These are phyloP conservation scores for Drosophila quasianomalipes DNA, from an alignment of 2,888 invertebrate genomes.

Conservation along the genomic window DNA sequence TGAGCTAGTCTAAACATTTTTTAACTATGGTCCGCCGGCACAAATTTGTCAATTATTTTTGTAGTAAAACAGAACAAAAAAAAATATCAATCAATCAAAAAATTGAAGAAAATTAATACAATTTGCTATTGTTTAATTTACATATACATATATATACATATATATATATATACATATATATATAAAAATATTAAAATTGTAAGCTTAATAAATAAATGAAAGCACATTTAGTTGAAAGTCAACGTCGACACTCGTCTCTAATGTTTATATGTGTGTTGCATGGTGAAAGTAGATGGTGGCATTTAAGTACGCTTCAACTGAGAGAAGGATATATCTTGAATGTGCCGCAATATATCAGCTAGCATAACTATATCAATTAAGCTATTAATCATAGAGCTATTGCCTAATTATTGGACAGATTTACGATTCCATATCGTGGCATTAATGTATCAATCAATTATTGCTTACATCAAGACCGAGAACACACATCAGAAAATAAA, in stretches of 20 bases:
- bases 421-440: neutral
- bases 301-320: conserved; percentile 2
- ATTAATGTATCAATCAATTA: neutral
- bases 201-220: conserved; percentile 23
- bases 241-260: conserved; percentile 16
- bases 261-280: conserved; percentile 13
- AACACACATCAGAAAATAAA: neutral
- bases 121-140: conserved; percentile 58
- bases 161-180: conserved; percentile 1
- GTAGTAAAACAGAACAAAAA: conserved; percentile 4
- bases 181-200: conserved; percentile 15
- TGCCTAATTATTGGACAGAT: neutral
- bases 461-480: neutral
- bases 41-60: conserved; percentile 43
- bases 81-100: neutral
- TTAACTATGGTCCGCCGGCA: conserved; percentile 77
- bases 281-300: conserved; percentile 31
- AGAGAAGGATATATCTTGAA: neutral
- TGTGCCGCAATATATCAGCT: neutral
- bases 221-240: conserved; percentile 15
- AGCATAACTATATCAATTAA: neutral
- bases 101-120: conserved; percentile 18
- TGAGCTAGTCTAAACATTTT: conserved; percentile 82
- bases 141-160: conserved; percentile 8
- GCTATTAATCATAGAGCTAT: neutral